Conservation (phyloP, 2,888 invertebrate genomes). For the Galeopsomyia nigrocyanea region DNA sequence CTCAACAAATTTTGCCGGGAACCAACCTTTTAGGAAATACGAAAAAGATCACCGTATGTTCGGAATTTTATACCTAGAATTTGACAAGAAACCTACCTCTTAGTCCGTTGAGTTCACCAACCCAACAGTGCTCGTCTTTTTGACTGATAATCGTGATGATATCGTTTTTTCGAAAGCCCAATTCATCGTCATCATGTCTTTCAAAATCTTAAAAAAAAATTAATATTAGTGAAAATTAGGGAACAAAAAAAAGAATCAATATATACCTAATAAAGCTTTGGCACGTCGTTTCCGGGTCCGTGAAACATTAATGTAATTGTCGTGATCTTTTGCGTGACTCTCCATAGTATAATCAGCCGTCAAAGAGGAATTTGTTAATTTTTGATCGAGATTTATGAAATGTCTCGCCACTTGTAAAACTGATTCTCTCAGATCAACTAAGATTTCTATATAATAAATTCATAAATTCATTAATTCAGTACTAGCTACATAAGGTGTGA, state of each 20-base stretch:
- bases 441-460: constrained; percentile 78
- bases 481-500: constrained; percentile 6
- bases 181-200: constrained; percentile 96
- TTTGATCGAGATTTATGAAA: constrained; percentile 94
- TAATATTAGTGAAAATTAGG: constrained; percentile 24
- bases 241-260: constrained; percentile 8
- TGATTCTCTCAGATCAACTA: constrained; percentile 97
- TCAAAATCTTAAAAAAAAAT: constrained; percentile 83
- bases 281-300: constrained; percentile 90
- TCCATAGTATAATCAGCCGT: constrained; percentile 96
- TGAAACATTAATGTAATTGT: constrained; percentile 94
- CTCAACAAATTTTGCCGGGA: constrained; percentile 97
- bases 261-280: constrained; percentile 86
- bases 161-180: constrained; percentile 98
- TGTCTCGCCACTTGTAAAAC: constrained; percentile 94
- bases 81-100: constrained; percentile 71
- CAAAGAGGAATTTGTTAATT: constrained; percentile 83
- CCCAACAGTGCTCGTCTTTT: constrained; percentile 99
- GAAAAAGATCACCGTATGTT: background rate
- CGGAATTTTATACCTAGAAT: background rate
- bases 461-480: constrained; percentile 23
- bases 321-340: constrained; percentile 93
- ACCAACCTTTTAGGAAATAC: constrained; percentile 80
- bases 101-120: constrained; percentile 95
- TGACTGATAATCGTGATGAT: constrained; percentile 97